Percentiles rank a stretch among this genome's conserved stretches.
phyloP scores from a whole-genome alignment of 2,113 vertebrate genomes.

The Cariama cristata region DNA sequence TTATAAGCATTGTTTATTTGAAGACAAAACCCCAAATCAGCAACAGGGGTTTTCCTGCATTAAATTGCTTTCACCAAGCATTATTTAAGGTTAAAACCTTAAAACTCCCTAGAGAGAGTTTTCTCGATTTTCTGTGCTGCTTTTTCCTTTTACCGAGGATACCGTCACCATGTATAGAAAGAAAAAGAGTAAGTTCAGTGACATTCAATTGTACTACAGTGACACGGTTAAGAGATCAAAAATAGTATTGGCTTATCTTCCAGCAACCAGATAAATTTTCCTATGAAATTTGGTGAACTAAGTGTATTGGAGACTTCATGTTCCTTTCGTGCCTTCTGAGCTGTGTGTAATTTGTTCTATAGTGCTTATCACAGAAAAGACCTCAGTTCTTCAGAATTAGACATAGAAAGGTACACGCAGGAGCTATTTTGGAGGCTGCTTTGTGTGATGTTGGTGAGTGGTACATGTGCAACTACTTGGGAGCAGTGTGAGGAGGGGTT shows the following conservation, averaged over 20 bases:
- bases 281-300: neutral
- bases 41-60: neutral
- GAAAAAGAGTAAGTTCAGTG: neutral
- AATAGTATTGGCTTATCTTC: neutral
- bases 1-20: neutral
- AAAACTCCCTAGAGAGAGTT: neutral
- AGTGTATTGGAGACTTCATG: neutral
- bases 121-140: neutral
- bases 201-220: neutral
- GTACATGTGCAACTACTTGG: neutral
- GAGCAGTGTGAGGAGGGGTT: neutral
- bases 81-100: neutral
- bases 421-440: neutral
- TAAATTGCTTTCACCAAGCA: neutral
- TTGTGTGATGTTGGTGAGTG: fast-evolving
- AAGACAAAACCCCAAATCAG: neutral
- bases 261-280: neutral
- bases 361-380: neutral
- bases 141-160: neutral
- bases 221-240: neutral
- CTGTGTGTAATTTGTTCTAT: neutral
- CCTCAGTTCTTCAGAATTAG: neutral
- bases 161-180: neutral
- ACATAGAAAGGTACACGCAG: neutral
- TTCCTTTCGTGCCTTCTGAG: neutral